Evolutionary conservation across 2,888 invertebrate genomes (phyloP).

Genomic region (Tillus elongatus): DNA sequence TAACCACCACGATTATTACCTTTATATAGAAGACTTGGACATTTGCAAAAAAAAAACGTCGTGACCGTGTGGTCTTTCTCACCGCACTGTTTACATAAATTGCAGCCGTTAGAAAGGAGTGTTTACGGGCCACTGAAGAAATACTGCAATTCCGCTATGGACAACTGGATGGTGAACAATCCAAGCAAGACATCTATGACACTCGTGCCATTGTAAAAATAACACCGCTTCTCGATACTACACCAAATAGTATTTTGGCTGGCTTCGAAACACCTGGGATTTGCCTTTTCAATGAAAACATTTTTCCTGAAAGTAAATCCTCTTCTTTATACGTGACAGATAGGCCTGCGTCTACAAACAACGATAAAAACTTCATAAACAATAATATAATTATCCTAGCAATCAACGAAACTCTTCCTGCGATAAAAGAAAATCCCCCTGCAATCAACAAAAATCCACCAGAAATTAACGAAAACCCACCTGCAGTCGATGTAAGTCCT

Average conservation of each 20-base stretch:
- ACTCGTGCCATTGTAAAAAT: constrained; percentile 13
- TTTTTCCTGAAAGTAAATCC: constrained; percentile 13
- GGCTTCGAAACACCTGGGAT: constrained; percentile 10
- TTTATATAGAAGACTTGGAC: constrained; percentile 14
- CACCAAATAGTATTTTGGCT: constrained; percentile 9
- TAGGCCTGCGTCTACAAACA: constrained; percentile 6
- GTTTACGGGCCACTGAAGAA: no score
- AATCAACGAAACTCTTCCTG: no score
- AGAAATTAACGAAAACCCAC: no score
- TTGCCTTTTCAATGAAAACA: constrained; percentile 10
- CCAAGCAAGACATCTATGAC: constrained; percentile 16
- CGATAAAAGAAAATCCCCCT: no score
- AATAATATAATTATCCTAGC: no score
- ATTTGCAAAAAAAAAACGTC: constrained; percentile 15
- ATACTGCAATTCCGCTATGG: no score
- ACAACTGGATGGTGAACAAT: constrained; percentile 14
- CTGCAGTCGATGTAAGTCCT: no score
- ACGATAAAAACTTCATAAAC: no score
- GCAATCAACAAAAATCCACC: no score
- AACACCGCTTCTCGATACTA: constrained; percentile 5
- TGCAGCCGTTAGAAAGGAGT: no score
- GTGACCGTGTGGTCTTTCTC: constrained; percentile 17
- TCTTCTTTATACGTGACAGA: no score
- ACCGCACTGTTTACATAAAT: no score
- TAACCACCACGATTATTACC: constrained; percentile 16